Conservation (phyloP, 2,797 vertebrate species). For the Hydrolagus colliei region DNA sequence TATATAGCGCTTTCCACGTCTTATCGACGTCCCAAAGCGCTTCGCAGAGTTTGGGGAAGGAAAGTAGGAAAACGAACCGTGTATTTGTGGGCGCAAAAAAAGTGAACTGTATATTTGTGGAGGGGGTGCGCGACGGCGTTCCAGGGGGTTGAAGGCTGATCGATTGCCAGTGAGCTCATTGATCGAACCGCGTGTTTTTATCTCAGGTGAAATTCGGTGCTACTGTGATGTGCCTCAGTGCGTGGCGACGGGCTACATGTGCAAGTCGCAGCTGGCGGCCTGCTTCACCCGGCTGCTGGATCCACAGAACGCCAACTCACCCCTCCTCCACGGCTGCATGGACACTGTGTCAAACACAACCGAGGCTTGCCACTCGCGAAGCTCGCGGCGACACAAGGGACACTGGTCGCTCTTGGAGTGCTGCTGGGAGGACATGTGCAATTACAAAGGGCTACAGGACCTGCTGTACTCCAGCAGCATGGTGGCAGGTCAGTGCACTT, state of each 20-base stretch:
- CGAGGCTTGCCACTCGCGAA: constrained; percentile 68
- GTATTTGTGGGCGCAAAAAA: too few relatives aligned
- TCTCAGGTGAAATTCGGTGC: constrained; percentile 89
- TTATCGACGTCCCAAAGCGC: too few relatives aligned
- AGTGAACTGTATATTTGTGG: too few relatives aligned
- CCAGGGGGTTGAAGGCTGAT: too few relatives aligned
- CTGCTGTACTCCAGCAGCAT: constrained; percentile 72
- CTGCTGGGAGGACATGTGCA: constrained; percentile 98
- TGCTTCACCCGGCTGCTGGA: constrained; percentile 93
- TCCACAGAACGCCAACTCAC: constrained; percentile 82
- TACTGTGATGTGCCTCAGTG: constrained; percentile 96
- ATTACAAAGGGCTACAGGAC: constrained; percentile 92
- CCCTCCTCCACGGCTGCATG: constrained; percentile 88
- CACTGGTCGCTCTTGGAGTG: constrained; percentile 68
- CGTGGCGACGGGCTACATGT: constrained; percentile 97
- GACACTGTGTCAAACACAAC: constrained; percentile 69
- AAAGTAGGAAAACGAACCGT: too few relatives aligned
- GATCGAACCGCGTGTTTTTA: constrained; percentile 36
- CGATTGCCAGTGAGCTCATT: neutral
- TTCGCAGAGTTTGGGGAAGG: too few relatives aligned
- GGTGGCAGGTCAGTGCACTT: constrained; percentile 65
- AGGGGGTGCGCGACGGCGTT: too few relatives aligned
- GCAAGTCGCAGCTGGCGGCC: constrained; percentile 87
- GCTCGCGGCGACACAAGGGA: constrained; percentile 57
- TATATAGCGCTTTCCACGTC: too few relatives aligned